These are phyloP conservation scores for Dione juno DNA, from an alignment of 2,888 invertebrate genomes.

Conservation along the genomic window DNA sequence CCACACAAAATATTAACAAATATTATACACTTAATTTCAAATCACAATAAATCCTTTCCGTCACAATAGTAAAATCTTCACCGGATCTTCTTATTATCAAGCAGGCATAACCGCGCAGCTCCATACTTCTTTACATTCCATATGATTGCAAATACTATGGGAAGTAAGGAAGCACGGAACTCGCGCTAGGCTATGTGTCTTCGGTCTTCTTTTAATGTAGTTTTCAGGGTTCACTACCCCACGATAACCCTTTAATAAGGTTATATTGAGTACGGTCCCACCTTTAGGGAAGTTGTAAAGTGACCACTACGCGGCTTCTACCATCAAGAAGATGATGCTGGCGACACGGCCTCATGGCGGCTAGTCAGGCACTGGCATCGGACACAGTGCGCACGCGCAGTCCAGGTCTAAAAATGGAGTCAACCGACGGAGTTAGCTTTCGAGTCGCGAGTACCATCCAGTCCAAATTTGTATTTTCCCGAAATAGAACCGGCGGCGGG, in stretches of 20 bases:
- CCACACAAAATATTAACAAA: slow-evolving; percentile 31
- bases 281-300: slow-evolving; percentile 55
- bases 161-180: slow-evolving; percentile 98
- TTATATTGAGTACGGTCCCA: slow-evolving; percentile 55
- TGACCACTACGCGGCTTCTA: slow-evolving; percentile 52
- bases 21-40: slow-evolving; percentile 38
- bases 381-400: slow-evolving; percentile 80
- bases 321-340: slow-evolving; percentile 56
- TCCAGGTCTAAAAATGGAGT: slow-evolving; percentile 83
- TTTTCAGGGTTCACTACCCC: slow-evolving; percentile 46
- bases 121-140: slow-evolving; percentile 99
- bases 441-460: slow-evolving; percentile 82
- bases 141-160: slow-evolving; percentile 93
- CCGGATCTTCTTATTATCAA: slow-evolving; percentile 48
- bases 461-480: slow-evolving; percentile 93
- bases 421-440: slow-evolving; percentile 81
- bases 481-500: slow-evolving; percentile 86
- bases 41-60: slow-evolving; percentile 38
- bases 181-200: slow-evolving; percentile 82
- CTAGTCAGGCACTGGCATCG: slow-evolving; percentile 77
- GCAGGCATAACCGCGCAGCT: slow-evolving; percentile 85
- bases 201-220: slow-evolving; percentile 57
- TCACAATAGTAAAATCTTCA: slow-evolving; percentile 32
- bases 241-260: slow-evolving; percentile 36
- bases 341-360: slow-evolving; percentile 79